Base-by-base conservation (phyloP, 2,797 vertebrate genomes). In the Hippocampus kuda region DNA sequence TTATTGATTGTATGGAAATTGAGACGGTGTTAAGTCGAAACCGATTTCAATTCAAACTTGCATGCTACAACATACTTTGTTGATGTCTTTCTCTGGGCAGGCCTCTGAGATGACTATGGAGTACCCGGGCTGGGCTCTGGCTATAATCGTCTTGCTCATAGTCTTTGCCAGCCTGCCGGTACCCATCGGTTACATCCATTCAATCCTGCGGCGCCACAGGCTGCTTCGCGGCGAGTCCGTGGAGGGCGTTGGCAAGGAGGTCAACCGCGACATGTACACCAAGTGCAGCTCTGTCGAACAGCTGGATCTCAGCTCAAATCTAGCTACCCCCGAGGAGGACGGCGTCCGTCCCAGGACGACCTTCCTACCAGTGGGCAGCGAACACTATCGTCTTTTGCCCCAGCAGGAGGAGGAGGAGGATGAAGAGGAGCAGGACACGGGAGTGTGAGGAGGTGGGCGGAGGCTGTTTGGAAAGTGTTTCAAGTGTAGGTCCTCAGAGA, bases 51-150 rank as follows among this genome's bases (percentile, higher is more conserved):
- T 34, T 34, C 34, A 34, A 34, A 34, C 34, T 34, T 5, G 34
- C 34, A 34, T 34, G 34, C 5, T 5, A 5, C 34, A 38, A 7
- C 34, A 26, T 27, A 2, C 4, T 61, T 34, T 34, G 2, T 34
- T 34, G 27, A 27, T 74, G 22, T 66, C 4, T 74, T 26, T 65
- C 51, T 78, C 4, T 72, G 66, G 27, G 16, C 69, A 95, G 94
- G 93, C 86, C 2, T 87, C 85, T 30, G 91, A 94, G 81, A 79
- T 75, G 69, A 80, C 73, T 38, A 84, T 88, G 0, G 75, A 77
- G 34, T 94, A 93, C 79, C 93, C 94, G 0, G 64, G 79, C 12
- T 94, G 93, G 94, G 85, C 83, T 22, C 71, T 92, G 57, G 69
- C 68, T 24, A 66, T 91, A 76, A 83, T 93, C 2, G 56, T 90